Percentiles rank a stretch among this genome's conserved stretches.
phyloP scores from a whole-genome alignment of 2,113 vertebrate genomes.

The Oreamnos americanus region DNA sequence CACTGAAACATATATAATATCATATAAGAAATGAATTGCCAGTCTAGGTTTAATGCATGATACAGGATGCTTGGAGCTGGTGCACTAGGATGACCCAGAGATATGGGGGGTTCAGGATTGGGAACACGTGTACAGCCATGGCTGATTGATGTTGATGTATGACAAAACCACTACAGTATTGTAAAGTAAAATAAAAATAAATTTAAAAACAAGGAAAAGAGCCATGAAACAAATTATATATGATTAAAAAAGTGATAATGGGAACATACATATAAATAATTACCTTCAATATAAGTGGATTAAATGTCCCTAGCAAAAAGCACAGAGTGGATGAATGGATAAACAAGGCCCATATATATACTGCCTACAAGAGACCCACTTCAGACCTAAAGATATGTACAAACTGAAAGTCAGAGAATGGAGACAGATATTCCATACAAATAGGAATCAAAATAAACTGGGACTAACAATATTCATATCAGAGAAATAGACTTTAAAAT shows the following conservation, averaged over 20 bases:
- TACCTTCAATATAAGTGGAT: neutral
- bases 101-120: too few relatives aligned
- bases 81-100: too few relatives aligned
- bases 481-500: neutral
- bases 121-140: too few relatives aligned
- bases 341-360: neutral
- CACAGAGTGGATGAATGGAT: neutral
- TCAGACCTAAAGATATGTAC: neutral
- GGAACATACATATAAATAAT: neutral
- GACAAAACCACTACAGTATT: too few relatives aligned
- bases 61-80: too few relatives aligned
- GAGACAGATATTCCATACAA: neutral
- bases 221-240: neutral
- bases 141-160: too few relatives aligned
- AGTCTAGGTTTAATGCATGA: too few relatives aligned
- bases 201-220: neutral
- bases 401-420: neutral
- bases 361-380: neutral
- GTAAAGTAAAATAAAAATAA: too few relatives aligned
- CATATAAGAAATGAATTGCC: too few relatives aligned
- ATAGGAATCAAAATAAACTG: neutral
- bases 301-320: neutral
- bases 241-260: neutral
- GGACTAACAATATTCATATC: neutral
- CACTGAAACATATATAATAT: too few relatives aligned